Evolutionary conservation across 2,797 vertebrate genomes (phyloP).

Genomic region (Bovichtus diacanthus): DNA sequence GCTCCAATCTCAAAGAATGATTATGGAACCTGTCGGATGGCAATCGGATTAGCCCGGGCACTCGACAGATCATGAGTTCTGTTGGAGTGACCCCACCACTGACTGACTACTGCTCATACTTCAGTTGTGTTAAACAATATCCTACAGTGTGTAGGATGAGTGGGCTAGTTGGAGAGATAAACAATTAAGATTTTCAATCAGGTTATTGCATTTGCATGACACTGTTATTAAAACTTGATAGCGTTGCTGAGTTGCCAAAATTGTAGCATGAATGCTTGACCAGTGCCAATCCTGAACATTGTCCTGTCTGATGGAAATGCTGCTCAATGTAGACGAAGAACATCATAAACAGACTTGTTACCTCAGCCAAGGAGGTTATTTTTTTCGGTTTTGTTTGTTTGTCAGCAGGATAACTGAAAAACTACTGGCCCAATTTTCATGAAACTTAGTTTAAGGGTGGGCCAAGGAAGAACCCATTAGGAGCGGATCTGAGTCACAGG

Average conservation of each 20-base stretch:
- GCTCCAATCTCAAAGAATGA: constrained; percentile 42
- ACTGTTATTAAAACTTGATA: not conserved
- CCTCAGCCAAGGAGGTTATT: no score
- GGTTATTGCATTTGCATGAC: not conserved
- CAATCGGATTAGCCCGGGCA: constrained; percentile 75
- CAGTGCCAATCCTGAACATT: not conserved
- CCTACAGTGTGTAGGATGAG: not conserved
- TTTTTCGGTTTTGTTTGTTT: no score
- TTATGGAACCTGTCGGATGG: constrained; percentile 54
- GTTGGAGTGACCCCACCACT: constrained; percentile 44
- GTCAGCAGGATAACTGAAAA: no score
- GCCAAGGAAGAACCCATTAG: no score
- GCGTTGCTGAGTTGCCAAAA: not conserved
- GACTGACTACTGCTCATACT: constrained; percentile 9
- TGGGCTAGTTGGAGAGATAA: not conserved
- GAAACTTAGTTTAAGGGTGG: no score
- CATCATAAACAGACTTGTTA: not conserved
- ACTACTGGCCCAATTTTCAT: no score
- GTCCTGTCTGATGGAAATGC: not conserved
- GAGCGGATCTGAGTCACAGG: no score
- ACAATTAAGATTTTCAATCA: not conserved
- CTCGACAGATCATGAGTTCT: constrained; percentile 72
- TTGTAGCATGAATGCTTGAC: not conserved
- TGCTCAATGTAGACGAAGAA: not conserved
- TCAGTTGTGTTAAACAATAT: constrained; percentile 7